Evolutionary conservation across 2,797 vertebrate species (phyloP).

Genomic region (Aotus griseimembra): DNA sequence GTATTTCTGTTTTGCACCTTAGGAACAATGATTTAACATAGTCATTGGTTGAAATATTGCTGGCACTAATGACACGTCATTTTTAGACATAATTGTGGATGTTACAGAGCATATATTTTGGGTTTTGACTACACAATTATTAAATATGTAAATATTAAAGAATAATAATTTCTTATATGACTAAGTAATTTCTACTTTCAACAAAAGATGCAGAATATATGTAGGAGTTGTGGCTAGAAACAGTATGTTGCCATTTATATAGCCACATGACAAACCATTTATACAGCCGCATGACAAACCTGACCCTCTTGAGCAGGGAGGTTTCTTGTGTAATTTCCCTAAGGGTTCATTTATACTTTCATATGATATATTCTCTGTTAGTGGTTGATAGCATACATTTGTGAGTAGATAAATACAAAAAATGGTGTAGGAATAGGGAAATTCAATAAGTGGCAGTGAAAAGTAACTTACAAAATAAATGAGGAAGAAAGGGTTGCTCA

Average conservation of each 20-base stretch:
- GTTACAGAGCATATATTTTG: neutral
- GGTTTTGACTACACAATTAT: neutral
- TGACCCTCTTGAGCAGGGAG: neutral
- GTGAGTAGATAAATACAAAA: neutral
- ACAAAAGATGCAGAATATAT: conserved; percentile 21
- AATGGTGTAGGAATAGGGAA: neutral
- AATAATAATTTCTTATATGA: neutral
- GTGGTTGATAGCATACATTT: neutral
- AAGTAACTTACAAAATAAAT: neutral
- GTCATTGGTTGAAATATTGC: neutral
- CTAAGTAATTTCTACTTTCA: conserved; percentile 35
- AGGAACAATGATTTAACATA: neutral
- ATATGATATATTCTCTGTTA: neutral
- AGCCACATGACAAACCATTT: neutral
- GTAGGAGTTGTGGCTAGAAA: neutral
- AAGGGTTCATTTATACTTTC: neutral
- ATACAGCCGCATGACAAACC: neutral
- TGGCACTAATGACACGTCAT: neutral
- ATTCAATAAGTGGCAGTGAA: neutral
- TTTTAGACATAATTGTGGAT: neutral
- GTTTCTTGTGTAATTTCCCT: neutral
- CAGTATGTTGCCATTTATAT: neutral
- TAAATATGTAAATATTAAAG: neutral
- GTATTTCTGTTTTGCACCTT: neutral
- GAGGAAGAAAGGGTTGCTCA: neutral